Evolutionary conservation across 2,113 vertebrate species (phyloP).

Genomic region (Salvator merianae): DNA sequence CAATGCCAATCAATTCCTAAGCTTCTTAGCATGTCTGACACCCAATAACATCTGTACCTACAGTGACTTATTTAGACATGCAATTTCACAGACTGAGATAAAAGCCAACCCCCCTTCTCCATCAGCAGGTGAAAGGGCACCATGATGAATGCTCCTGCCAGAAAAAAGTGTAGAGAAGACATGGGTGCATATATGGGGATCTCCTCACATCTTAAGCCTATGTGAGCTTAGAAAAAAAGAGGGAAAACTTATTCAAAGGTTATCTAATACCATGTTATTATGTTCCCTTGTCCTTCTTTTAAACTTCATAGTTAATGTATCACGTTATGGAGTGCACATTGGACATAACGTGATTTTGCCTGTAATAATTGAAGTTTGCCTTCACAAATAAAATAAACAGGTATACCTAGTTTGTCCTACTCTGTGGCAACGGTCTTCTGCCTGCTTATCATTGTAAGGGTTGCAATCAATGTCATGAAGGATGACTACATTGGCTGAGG

Average conservation of each 20-base stretch:
- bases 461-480: constrained; percentile 99
- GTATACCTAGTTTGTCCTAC: constrained; percentile 92
- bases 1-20: not conserved
- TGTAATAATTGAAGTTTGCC: not conserved
- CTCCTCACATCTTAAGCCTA: not conserved
- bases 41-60: not conserved
- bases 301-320: not conserved
- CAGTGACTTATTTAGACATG: not conserved
- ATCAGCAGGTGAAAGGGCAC: not conserved
- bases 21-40: no score
- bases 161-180: not conserved
- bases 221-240: not conserved
- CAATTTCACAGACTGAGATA: not conserved
- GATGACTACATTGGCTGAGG: constrained; percentile 94
- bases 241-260: not conserved
- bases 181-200: not conserved
- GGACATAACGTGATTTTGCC: not conserved
- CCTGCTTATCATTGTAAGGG: constrained; percentile 97
- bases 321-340: not conserved
- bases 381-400: not conserved
- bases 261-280: not conserved
- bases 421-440: constrained; percentile 94
- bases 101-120: no score
- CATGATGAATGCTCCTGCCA: not conserved
- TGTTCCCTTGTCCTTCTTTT: no score